phyloP scores from a whole-genome alignment of 23 tunicate species.

The Styela plicata region DNA sequence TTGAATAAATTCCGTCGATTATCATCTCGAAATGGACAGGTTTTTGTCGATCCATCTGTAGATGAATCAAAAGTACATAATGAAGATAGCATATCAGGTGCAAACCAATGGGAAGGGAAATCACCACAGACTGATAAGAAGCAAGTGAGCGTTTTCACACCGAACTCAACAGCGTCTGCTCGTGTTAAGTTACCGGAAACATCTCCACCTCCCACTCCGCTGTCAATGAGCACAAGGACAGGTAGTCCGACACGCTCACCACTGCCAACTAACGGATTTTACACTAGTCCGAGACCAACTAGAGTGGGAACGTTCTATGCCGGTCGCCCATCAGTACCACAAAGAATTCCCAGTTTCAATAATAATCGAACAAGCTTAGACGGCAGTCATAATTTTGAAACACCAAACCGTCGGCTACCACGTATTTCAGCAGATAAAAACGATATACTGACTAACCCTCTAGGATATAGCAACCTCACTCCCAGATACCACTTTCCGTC shows the following conservation, averaged over 20 bases:
- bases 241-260: not conserved
- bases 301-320: not conserved
- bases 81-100: not conserved
- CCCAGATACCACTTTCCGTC: constrained; percentile 1
- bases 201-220: not conserved
- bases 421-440: not conserved
- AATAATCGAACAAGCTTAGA: not conserved
- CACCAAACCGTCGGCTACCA: not conserved
- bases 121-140: not conserved
- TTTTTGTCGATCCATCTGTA: not conserved
- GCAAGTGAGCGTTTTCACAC: not conserved
- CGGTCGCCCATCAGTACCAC: not conserved
- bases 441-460: not conserved
- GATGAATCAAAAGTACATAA: not conserved
- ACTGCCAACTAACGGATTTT: constrained; percentile 6
- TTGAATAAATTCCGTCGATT: not conserved
- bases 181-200: constrained; percentile 3
- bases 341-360: not conserved
- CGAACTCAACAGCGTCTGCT: not conserved
- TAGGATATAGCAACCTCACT: not conserved
- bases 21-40: not conserved
- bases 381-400: not conserved
- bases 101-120: not conserved
- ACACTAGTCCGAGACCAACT: not conserved
- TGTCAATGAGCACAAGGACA: not conserved